Conservation (phyloP, 2,888 invertebrate species). For the Ephialtes manifestator region DNA sequence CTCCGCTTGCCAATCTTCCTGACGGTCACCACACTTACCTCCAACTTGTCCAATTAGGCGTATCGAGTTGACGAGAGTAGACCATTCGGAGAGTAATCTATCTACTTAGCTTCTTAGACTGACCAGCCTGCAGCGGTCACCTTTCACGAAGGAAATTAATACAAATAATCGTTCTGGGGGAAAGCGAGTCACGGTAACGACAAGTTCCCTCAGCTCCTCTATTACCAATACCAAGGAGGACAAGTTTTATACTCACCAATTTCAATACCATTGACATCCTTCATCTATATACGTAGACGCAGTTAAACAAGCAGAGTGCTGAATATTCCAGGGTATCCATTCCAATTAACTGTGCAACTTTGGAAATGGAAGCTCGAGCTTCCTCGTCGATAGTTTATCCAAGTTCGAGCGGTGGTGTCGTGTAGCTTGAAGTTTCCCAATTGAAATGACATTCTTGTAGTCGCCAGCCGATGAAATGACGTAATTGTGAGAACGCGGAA, state of each 20-base stretch:
- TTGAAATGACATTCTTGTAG: background rate
- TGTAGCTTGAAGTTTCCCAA: background rate
- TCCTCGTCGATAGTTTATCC: constrained; percentile 34
- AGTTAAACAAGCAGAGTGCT: background rate
- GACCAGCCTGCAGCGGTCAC: constrained; percentile 47
- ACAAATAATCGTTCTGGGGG: constrained; percentile 38
- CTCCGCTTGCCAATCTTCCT: constrained; percentile 51
- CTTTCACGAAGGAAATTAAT: constrained; percentile 39
- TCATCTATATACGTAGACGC: background rate
- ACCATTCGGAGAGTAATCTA: constrained; percentile 60
- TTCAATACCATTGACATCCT: constrained; percentile 25
- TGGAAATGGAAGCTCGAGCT: background rate
- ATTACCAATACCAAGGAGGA: background rate
- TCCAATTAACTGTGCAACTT: constrained; percentile 44
- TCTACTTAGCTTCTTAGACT: constrained; percentile 59
- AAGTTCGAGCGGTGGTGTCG: constrained; percentile 22
- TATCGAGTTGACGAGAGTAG: constrained; percentile 67
- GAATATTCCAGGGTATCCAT: background rate
- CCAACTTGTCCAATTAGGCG: constrained; percentile 81
- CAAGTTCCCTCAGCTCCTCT: background rate
- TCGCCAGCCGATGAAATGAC: background rate
- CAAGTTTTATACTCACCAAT: background rate
- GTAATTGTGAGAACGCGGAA: background rate
- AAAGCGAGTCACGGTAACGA: constrained; percentile 13
- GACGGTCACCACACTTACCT: constrained; percentile 71